Evolutionary conservation across 2,113 vertebrate genomes (phyloP).

Genomic region (Dendrocopos noguchii): DNA sequence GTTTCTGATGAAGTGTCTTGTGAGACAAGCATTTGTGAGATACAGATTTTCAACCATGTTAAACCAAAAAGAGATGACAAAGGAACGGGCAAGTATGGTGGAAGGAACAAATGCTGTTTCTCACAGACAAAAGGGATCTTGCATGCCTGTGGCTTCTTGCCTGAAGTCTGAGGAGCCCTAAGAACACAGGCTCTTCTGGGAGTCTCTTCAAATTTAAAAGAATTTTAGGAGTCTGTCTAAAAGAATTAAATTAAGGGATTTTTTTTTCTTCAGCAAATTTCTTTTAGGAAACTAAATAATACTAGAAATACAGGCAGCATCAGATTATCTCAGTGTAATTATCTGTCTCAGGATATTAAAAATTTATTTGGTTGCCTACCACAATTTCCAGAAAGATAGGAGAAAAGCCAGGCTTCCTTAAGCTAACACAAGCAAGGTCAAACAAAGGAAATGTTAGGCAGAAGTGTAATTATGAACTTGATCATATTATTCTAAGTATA

Average conservation of each 20-base stretch:
- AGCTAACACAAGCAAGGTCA: background rate
- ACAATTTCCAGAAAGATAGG: constrained; percentile 27
- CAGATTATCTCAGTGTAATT: background rate
- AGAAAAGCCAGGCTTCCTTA: constrained; percentile 22
- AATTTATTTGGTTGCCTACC: constrained; percentile 23
- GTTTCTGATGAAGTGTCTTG: background rate
- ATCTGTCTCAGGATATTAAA: background rate
- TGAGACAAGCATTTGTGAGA: background rate
- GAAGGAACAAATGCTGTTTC: background rate
- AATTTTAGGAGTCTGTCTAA: background rate
- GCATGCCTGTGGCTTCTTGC: background rate
- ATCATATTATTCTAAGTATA: background rate
- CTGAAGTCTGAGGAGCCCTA: background rate
- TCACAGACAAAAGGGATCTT: background rate
- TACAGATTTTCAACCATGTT: background rate
- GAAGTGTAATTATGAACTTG: background rate
- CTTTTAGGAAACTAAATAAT: constrained; percentile 24
- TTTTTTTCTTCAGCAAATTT: background rate
- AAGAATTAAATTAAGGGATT: background rate
- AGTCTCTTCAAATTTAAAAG: background rate
- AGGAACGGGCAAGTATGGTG: background rate
- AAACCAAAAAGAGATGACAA: background rate
- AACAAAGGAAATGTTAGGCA: constrained; percentile 26
- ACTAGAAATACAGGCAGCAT: background rate
- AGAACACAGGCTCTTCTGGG: background rate